Base-by-base conservation (phyloP, 1,140 invertebrate genomes). In the Melitaea cinxia region DNA sequence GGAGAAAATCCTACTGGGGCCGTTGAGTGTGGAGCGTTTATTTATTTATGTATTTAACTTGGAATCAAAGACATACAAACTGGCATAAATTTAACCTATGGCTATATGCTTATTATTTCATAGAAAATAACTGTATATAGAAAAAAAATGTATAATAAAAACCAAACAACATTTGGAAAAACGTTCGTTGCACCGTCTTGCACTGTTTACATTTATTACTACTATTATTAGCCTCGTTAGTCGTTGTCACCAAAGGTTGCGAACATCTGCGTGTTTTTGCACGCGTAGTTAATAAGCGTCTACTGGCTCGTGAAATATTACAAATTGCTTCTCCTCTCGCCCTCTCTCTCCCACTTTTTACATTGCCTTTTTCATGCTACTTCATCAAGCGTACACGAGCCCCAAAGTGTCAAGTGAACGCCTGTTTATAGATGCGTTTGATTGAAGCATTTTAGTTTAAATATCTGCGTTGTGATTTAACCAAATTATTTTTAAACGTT, bases 241-340 rank as follows among this genome's bases (percentile, higher is more conserved):
- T 45, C 37, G 50, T 39, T 39, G 23, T 55, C 52, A 47, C 45
- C 68, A 74, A 80, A 81, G 65, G 82, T 86, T 84, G 62, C 45
- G 59, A 52, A 23, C 72, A 47, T 59, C 82, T 80, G 77, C 47
- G 70, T 73, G 74, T 84, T 88, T 88, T 88, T 87, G 79, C 79
- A 84, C 83, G 80, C 82, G 82, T 88, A 82, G 84, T 82, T 88
- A 88, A 88, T 88, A 90, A 90, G 83, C 81, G 81, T 83, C 82
- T 88, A 86, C 85, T 88, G 88, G 85, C 66, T 86, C 88, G 88
- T 90, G 85, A 90, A 90, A 90, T 90, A 88, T 90, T 85, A 90
- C 88, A 90, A 90, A 90, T 90, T 89, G 88, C 83, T 78, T 87
- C 87, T 70, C 81, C 80, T 57, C 74, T 65, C 70, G 72, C 69